Conservation (phyloP, 2,113 vertebrate species). For the Puma concolor region DNA sequence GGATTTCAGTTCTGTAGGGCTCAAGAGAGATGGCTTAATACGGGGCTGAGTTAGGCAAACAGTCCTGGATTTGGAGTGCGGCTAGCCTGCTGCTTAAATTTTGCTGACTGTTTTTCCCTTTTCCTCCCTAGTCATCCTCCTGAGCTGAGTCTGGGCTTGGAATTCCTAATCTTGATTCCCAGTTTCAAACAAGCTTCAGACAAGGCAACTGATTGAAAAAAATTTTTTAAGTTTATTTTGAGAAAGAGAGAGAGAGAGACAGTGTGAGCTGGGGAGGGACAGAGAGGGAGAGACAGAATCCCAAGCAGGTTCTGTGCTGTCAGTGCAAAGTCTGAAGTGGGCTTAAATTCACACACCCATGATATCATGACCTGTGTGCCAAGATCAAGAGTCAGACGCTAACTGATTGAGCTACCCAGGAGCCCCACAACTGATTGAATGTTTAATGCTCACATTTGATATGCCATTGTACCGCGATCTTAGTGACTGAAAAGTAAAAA, state of each 20-base stretch:
- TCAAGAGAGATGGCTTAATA: not conserved
- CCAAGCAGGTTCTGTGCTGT: no score
- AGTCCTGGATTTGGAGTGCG: not conserved
- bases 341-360: no score
- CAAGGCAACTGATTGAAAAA: not conserved
- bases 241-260: no score
- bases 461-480: not conserved
- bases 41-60: not conserved
- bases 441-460: not conserved
- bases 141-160: not conserved
- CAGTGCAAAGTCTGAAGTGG: no score
- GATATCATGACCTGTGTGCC: no score
- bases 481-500: conserved; percentile 42
- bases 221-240: no score
- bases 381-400: no score
- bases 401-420: no score
- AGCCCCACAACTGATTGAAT: not conserved
- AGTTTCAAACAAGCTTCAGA: not conserved
- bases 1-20: not conserved
- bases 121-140: not conserved
- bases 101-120: not conserved
- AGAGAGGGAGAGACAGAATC: no score
- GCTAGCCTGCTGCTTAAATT: not conserved
- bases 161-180: not conserved
- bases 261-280: no score